Evolutionary conservation across 2,797 vertebrate genomes (phyloP), one percentile per base, ranked within the genome.

Genomic region (Psittacula derbiana): DNA sequence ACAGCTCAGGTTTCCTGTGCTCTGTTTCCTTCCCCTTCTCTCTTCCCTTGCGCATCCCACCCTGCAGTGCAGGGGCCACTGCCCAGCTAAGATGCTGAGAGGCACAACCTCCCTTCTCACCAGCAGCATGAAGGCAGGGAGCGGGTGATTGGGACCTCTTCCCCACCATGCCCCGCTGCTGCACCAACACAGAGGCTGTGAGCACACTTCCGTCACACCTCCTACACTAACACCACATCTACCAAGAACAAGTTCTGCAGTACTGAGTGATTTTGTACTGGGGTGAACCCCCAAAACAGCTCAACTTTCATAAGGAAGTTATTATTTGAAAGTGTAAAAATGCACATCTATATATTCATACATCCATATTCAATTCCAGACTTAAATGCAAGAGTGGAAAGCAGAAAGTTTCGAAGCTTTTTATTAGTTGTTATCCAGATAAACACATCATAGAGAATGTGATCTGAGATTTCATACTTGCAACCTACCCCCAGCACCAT

Each of bases 1-100:
- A 11, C 47, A 43, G 28, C 6, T 0, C 0, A 5, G 2, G 18
- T 1, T 46, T 19, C 25, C 50, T 8, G 4, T 0, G 23, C 11
- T 58, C 43, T 4, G 2, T 3, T 24, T 19, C 24, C 43, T 8
- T 33, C 25, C 15, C 57, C 23, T 58, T 58, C 23, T 36, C 55
- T 36, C 50, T 8, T 33, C 40, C 46, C 65, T 40, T 10, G 1
- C 18, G 30, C 20, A 2, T 8, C 46, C 50, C 31, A 27, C 23
- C 11, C 49, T 7, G 16, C 0, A 2, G 7, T 18, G 55, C 1
- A 1, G 8, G 2, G 31, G 36, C 49, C 8, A 2, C 64, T 13
- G 33, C 47, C 33, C 6, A 4, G 21, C 43, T 7, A 1, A 60
- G 44, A 12, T 1, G 7, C 33, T 0, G 0, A 14, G 24, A 24